Conservation (phyloP, 1,140 invertebrate genomes). For the Sarcophaga bullata region DNA sequence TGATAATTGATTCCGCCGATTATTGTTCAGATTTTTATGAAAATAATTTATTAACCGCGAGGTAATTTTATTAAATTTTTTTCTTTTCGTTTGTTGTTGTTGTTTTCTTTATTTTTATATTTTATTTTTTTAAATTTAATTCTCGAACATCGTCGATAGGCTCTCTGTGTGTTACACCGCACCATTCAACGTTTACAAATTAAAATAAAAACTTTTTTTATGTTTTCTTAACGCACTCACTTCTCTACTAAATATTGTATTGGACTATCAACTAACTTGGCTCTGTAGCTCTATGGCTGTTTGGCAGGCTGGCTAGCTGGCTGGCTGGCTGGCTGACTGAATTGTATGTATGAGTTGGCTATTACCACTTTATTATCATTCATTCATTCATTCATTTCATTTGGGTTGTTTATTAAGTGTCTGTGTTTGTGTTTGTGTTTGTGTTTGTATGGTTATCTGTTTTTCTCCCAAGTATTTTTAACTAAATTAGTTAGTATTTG, state of each 20-base stretch:
- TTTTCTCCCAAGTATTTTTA: not conserved
- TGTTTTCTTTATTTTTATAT: no score
- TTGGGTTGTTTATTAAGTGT: no score
- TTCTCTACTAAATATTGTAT: not conserved
- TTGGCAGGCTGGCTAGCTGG: not conserved
- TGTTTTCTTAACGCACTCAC: constrained; percentile 1
- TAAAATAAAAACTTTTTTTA: not conserved
- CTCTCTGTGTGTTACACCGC: not conserved
- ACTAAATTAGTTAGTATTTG: not conserved
- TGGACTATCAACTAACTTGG: no score
- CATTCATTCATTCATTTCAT: no score
- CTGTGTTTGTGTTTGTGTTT: not conserved
- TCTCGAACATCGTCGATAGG: no score
- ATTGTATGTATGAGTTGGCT: not conserved
- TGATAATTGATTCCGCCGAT: not conserved
- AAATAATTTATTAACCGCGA: not conserved
- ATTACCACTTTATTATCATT: not conserved
- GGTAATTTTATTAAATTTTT: not conserved
- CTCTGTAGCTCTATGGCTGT: no score
- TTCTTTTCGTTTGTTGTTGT: not conserved
- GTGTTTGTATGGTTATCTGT: not conserved
- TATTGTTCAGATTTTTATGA: not conserved
- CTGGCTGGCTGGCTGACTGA: not conserved
- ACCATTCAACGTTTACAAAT: constrained; percentile 13
- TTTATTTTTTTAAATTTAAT: no score